Conservation (phyloP, 2,888 invertebrate species). For the Cryptocephalus primarius region DNA sequence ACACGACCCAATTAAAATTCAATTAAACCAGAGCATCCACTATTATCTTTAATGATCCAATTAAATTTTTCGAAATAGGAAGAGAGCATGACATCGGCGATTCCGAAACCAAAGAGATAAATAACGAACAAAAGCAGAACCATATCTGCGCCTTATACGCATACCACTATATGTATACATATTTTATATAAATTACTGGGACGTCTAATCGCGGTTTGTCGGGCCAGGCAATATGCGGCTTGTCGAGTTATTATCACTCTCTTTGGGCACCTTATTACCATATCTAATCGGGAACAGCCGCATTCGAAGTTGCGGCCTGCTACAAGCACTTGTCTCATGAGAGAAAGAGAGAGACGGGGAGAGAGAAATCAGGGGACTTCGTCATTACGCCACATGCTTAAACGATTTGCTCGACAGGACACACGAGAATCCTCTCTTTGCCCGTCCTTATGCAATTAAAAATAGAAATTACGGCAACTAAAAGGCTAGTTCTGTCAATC, state of each 20-base stretch:
- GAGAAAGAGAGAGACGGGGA: too few species aligned
- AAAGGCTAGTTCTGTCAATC: too few species aligned
- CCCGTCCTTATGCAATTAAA: too few species aligned
- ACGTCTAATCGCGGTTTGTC: neutral
- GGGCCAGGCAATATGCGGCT: neutral
- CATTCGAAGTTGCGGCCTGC: too few species aligned
- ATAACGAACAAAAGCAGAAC: neutral
- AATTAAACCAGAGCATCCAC: neutral
- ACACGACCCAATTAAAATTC: neutral
- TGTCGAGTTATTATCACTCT: neutral
- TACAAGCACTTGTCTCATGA: too few species aligned
- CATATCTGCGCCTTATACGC: neutral
- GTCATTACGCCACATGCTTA: too few species aligned
- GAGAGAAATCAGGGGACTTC: too few species aligned
- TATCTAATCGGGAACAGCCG: neutral
- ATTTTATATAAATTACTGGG: neutral
- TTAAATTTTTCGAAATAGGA: slow-evolving; percentile 3
- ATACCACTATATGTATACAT: neutral
- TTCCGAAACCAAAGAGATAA: neutral
- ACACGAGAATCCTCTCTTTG: too few species aligned
- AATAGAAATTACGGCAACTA: too few species aligned
- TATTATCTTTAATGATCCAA: slow-evolving; percentile 2
- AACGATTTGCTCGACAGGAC: too few species aligned
- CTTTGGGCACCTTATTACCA: neutral
- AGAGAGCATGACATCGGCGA: neutral